A percentile compares a stretch with the other conserved stretches of the same genome.
phyloP scores from a whole-genome alignment of 2,888 invertebrate genomes.

The Cantharis rufa region DNA sequence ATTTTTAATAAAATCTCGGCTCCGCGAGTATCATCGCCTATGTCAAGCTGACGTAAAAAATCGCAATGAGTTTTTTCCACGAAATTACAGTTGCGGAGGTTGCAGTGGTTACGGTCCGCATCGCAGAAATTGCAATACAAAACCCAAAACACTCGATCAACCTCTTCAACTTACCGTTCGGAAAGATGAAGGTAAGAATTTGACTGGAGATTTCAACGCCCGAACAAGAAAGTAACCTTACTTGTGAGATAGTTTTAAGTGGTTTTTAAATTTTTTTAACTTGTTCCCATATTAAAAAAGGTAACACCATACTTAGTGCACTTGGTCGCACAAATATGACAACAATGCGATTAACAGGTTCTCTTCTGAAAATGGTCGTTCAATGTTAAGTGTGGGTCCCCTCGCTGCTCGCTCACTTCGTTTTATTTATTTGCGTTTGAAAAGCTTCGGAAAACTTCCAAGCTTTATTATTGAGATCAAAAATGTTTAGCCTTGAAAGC shows the following conservation, averaged over 20 bases:
- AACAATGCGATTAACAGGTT: conserved; percentile 17
- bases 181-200: conserved; percentile 53
- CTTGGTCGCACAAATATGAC: neutral
- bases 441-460: neutral
- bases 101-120: conserved; percentile 31
- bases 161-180: conserved; percentile 66
- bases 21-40: conserved; percentile 88
- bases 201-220: neutral
- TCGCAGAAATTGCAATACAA: neutral
- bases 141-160: conserved; percentile 45
- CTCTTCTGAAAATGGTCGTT: conserved; percentile 18
- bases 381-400: conserved; percentile 21
- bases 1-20: conserved; percentile 86
- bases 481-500: neutral
- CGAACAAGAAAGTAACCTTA: neutral
- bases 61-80: conserved; percentile 59
- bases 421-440: neutral
- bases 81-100: conserved; percentile 45
- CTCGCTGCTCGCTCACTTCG: conserved; percentile 15
- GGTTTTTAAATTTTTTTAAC: neutral
- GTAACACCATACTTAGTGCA: neutral
- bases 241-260: neutral
- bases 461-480: neutral
- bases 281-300: neutral
- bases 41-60: conserved; percentile 73